Conservation (phyloP, 2,888 invertebrate species). For the Oscheius sp. region DNA sequence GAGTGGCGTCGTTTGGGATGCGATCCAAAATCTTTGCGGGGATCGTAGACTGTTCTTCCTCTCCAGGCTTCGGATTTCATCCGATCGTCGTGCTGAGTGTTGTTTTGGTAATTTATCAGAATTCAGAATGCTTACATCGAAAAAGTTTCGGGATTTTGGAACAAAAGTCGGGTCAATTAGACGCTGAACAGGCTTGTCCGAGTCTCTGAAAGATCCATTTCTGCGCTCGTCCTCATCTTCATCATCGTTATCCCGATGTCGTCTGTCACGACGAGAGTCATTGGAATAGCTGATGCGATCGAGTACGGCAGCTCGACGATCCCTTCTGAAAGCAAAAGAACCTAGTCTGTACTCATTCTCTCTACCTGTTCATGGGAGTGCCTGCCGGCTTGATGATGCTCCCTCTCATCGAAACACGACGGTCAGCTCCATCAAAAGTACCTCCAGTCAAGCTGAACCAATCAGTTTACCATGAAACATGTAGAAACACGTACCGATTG, state of each 20-base stretch:
- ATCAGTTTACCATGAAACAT: neutral
- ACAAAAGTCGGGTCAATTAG: slow-evolving; percentile 37
- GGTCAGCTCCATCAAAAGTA: neutral
- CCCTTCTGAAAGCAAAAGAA: neutral
- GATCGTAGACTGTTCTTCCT: slow-evolving; percentile 33
- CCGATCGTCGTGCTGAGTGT: slow-evolving; percentile 33
- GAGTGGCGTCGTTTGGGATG: slow-evolving; percentile 17
- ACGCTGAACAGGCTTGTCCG: slow-evolving; percentile 37
- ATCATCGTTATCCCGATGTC: neutral
- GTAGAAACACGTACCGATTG: slow-evolving; percentile 5
- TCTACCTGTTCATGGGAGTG: slow-evolving; percentile 14
- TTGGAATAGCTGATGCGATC: slow-evolving; percentile 2
- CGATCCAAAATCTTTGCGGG: slow-evolving; percentile 34
- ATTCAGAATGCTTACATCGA: slow-evolving; percentile 34
- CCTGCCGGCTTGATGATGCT: neutral
- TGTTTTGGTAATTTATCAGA: neutral
- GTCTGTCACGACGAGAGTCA: neutral
- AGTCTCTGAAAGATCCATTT: slow-evolving; percentile 34
- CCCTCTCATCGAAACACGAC: slow-evolving; percentile 15
- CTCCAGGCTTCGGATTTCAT: slow-evolving; percentile 17
- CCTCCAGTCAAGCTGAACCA: slow-evolving; percentile 29
- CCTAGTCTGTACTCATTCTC: no score
- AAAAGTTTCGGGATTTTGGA: slow-evolving; percentile 34
- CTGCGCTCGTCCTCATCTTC: slow-evolving; percentile 9
- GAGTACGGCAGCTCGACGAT: slow-evolving; percentile 2